Base-by-base conservation (phyloP, 2,888 invertebrate species). In the Hoplodrina blanda region DNA sequence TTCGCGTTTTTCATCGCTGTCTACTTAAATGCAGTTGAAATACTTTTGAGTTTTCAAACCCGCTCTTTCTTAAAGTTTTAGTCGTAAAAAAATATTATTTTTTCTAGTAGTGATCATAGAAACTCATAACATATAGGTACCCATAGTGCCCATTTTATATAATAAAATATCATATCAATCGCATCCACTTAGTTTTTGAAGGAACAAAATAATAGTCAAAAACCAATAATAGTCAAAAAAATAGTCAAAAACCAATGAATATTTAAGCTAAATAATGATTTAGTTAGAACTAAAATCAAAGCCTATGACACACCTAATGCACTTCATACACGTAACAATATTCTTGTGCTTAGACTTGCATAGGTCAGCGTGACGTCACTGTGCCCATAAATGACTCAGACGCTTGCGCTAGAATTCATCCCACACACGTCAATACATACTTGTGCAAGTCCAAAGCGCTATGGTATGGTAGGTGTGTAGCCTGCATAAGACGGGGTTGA, bases 1-100 rank as follows among this genome's bases (percentile, higher is more conserved):
- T 69, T 64, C 56, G 56, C 50, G 49, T 64, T 69, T 75, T 64
- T 59, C 66, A 53, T 64, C 11, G 56, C 62, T 37, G 25, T 64
- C 50, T 52, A 65, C 60, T 37, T 49, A 17, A 54, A 46, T 13
- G 57, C 52, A 30, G 25, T 50, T 37, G 41, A 41, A 25, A 60
- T 62, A 60, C 54, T 59, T 67, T 54, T 33, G 13, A 52, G 30
- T 61, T 75, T 56, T 60, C 0, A 56, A 56, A 30, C 13, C 8
- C 30, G 3, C 3, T 25, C 19, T 56, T 53, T 30, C 60, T 56
- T 20, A 33, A n/a, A 44, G 17, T 19, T 25, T 64, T 20, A 19
- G 19, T 37, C 20, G 13, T 19, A 30, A 44, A 7, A 5, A 19
- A 13, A 46, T 17, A 15, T 19, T 19, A 25, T 25, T 25, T 25